Conservation (phyloP, 2,797 vertebrate species). For the Bryconaethiops microstoma region DNA sequence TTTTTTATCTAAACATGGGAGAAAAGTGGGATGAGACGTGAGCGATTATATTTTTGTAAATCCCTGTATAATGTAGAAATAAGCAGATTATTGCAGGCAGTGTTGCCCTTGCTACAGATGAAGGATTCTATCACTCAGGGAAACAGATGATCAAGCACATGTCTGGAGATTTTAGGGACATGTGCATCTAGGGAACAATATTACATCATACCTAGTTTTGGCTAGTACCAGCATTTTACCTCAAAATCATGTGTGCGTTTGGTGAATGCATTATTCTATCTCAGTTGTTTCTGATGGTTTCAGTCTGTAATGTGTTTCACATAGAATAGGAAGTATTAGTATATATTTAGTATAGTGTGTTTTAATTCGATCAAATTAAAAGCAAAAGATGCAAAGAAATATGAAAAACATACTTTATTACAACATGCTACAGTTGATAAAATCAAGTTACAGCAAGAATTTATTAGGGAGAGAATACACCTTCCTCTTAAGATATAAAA, state of each 20-base stretch:
- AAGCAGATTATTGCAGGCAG: slow-evolving; percentile 32
- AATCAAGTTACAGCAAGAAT: slow-evolving; percentile 18
- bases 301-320: too few relatives aligned
- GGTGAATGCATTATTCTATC: background rate
- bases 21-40: slow-evolving; percentile 57
- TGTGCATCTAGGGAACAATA: background rate
- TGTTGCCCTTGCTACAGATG: slow-evolving; percentile 9
- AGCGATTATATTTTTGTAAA: slow-evolving; percentile 67
- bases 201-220: slow-evolving; percentile 38
- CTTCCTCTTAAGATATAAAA: slow-evolving; percentile 11
- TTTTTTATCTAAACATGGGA: background rate
- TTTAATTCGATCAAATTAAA: background rate
- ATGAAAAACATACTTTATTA: slow-evolving; percentile 44
- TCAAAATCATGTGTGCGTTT: background rate
- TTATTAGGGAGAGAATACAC: slow-evolving; percentile 5
- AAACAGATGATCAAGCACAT: background rate
- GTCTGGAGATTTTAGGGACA: slow-evolving; percentile 16
- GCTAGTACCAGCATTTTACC: background rate
- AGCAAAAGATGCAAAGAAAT: slow-evolving; percentile 10
- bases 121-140: slow-evolving; percentile 4
- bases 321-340: background rate
- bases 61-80: slow-evolving; percentile 42
- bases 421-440: slow-evolving; percentile 45
- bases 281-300: too few relatives aligned
- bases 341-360: background rate